Percentiles rank a stretch among this genome's conserved stretches.
Conservation (phyloP, 2,113 vertebrate species). For the Ramphastos sulfuratus region DNA sequence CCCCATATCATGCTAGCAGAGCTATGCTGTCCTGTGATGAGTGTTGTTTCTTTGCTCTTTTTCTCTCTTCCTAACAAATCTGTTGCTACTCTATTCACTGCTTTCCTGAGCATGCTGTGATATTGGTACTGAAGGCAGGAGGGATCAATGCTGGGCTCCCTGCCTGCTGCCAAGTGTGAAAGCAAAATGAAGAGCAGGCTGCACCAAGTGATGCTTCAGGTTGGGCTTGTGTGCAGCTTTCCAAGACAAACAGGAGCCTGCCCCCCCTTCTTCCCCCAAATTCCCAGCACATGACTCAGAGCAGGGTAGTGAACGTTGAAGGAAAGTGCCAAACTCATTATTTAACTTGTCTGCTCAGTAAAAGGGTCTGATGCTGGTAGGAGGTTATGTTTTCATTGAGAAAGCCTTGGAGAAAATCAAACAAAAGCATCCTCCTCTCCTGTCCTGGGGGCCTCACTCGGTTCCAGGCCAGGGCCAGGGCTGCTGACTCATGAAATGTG, state of each 20-base stretch:
- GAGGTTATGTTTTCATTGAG: conserved; percentile 55
- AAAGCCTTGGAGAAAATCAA: conserved; percentile 55
- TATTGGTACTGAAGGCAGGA: neutral
- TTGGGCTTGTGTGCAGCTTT: neutral
- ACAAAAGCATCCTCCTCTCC: conserved; percentile 12
- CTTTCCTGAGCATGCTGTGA: neutral
- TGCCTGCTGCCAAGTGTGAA: neutral
- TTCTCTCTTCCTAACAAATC: neutral
- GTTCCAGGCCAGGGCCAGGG: conserved; percentile 9
- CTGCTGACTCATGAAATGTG: conserved; percentile 10
- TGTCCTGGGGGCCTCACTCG: neutral
- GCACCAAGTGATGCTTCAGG: neutral
- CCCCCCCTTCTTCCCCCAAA: neutral
- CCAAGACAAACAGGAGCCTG: conserved; percentile 34
- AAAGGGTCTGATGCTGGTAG: conserved; percentile 38
- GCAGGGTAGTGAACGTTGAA: neutral
- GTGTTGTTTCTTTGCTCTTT: neutral
- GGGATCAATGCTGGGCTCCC: neutral
- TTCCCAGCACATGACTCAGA: neutral
- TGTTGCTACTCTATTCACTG: neutral
- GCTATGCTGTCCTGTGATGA: accelerated
- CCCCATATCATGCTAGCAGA: neutral
- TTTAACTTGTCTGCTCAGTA: neutral
- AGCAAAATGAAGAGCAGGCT: neutral
- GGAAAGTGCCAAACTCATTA: conserved; percentile 11